Evolutionary conservation across 2,888 invertebrate genomes (phyloP).

Genomic region (Metalampra italica): DNA sequence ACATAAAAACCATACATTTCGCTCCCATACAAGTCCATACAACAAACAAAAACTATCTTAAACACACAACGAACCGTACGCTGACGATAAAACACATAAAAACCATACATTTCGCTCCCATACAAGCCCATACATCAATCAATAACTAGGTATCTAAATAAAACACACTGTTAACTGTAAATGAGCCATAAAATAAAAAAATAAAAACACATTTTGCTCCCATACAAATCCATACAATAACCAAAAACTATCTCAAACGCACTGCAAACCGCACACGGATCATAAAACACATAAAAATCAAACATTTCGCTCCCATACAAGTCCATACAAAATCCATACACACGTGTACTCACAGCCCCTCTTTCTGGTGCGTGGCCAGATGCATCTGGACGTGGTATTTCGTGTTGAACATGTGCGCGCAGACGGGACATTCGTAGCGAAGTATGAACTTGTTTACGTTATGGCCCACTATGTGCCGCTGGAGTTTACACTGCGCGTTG

Average conservation of each 20-base stretch:
- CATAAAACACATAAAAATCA: neutral
- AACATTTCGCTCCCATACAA: neutral
- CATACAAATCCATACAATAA: too few species aligned
- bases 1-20: neutral
- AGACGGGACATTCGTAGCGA: conserved; percentile 68
- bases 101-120: neutral
- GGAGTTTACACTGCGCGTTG: conserved; percentile 52
- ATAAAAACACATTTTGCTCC: neutral
- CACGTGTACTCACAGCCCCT: conserved; percentile 41
- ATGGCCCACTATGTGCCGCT: conserved; percentile 48
- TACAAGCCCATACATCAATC: neutral
- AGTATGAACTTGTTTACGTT: conserved; percentile 39
- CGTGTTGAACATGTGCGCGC: conserved; percentile 70
- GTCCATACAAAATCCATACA: neutral
- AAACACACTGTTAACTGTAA: neutral
- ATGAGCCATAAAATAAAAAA: too few species aligned
- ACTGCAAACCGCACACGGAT: neutral
- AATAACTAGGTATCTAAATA: conserved; percentile 1
- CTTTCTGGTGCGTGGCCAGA: conserved; percentile 58
- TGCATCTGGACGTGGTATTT: conserved; percentile 65
- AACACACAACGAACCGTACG: too few species aligned
- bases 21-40: neutral
- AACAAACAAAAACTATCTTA: too few species aligned
- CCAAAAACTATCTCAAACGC: neutral
- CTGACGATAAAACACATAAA: too few species aligned